phyloP scores from a whole-genome alignment of 2,113 vertebrate genomes.

The Thomomys bottae region DNA sequence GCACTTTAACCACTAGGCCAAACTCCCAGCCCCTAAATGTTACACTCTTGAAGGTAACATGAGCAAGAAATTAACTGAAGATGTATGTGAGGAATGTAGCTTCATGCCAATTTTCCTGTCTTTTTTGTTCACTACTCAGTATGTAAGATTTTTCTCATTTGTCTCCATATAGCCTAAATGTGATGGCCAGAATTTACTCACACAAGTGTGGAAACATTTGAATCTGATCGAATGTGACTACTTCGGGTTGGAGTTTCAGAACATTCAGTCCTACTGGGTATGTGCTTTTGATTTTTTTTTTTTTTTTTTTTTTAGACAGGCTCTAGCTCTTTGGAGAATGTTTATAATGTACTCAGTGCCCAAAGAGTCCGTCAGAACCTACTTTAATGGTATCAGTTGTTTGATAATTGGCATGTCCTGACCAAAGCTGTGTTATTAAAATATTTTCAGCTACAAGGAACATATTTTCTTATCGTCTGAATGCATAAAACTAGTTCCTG shows the following conservation, averaged over 20 bases:
- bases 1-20: too few relatives aligned
- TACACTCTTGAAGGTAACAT: not conserved
- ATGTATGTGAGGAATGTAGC: fast-evolving
- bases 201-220: conserved; percentile 90
- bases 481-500: too few relatives aligned
- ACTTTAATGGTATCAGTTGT: fast-evolving
- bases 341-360: fast-evolving
- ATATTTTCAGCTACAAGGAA: too few relatives aligned
- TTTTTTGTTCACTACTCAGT: not conserved
- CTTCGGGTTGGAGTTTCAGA: conserved; percentile 97
- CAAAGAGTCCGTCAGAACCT: not conserved
- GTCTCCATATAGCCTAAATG: conserved; percentile 87
- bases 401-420: too few relatives aligned
- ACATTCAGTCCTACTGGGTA: conserved; percentile 94
- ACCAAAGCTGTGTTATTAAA: not conserved
- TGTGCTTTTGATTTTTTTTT: conserved; percentile 73
- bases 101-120: fast-evolving
- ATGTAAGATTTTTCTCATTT: not conserved
- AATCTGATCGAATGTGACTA: conserved; percentile 97
- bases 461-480: not conserved
- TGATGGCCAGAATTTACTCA: conserved; percentile 88
- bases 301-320: not conserved
- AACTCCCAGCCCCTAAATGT: too few relatives aligned
- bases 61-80: not conserved
- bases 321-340: not conserved